phyloP scores from a whole-genome alignment of 2,113 vertebrate species.

The Saimiri boliviensis region DNA sequence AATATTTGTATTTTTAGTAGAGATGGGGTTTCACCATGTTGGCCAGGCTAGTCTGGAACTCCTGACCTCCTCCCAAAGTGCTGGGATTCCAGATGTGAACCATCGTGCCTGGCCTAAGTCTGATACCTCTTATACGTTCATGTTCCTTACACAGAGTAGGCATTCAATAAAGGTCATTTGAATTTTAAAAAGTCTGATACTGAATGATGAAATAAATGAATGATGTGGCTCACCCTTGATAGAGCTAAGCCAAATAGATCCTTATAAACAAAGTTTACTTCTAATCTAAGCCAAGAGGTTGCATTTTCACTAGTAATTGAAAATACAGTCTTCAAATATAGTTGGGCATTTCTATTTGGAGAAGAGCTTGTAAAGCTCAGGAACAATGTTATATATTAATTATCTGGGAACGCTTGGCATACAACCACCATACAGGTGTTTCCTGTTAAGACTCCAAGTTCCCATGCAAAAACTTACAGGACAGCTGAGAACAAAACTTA shows the following conservation, averaged over 20 bases:
- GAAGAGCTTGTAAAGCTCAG: constrained; percentile 47
- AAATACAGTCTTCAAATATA: constrained; percentile 71
- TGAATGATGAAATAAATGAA: background rate
- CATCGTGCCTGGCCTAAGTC: background rate
- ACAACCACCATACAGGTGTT: constrained; percentile 82
- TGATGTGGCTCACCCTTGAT: background rate
- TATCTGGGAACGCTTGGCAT: constrained; percentile 66
- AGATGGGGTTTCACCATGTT: too few species aligned
- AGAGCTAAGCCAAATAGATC: background rate
- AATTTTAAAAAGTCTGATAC: background rate
- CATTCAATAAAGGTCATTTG: background rate
- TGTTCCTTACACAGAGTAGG: background rate
- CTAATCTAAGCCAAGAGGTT: constrained; percentile 45
- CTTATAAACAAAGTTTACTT: background rate
- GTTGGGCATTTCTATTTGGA: constrained; percentile 70
- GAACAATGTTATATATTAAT: constrained; percentile 72
- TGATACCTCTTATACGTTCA: background rate
- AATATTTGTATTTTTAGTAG: too few species aligned
- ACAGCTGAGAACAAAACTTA: constrained; percentile 57
- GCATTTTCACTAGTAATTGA: constrained; percentile 59
- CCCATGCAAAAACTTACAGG: constrained; percentile 66
- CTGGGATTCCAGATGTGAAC: too few species aligned
- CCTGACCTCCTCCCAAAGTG: too few species aligned
- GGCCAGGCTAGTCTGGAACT: too few species aligned
- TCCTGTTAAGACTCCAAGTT: constrained; percentile 81